Conservation (phyloP, 2,797 vertebrate genomes). For the Periparus ater region DNA sequence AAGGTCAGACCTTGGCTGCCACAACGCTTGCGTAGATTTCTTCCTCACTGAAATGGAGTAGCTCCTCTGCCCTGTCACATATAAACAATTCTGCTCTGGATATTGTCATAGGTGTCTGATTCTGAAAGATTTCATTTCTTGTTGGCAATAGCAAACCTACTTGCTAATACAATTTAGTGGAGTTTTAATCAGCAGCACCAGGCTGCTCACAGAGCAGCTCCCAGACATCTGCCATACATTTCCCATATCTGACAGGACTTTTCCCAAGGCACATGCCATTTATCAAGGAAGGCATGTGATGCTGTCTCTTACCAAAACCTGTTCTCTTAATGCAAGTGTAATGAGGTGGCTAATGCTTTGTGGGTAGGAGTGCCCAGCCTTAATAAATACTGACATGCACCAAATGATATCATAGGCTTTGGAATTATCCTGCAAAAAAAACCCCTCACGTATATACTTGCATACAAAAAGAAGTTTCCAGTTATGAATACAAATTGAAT, state of each 20-base stretch:
- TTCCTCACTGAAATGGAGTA: not conserved
- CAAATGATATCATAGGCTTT: not conserved
- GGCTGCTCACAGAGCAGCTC: constrained; percentile 8
- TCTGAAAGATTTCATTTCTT: constrained; percentile 3
- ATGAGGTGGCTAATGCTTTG: constrained; percentile 16
- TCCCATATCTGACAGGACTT: not conserved
- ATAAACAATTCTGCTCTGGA: not conserved
- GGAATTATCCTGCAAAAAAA: not conserved
- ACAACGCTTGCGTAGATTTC: rapidly evolving
- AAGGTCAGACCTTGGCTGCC: not conserved
- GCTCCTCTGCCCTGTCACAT: not conserved
- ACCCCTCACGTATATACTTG: not conserved
- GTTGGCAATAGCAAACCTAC: not conserved
- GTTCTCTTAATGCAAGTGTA: constrained; percentile 19
- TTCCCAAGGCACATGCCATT: constrained; percentile 34
- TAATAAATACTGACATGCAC: not conserved
- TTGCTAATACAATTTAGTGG: not conserved
- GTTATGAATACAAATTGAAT: not conserved
- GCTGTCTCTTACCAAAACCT: not conserved
- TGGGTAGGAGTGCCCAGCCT: not conserved
- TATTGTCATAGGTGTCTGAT: not conserved
- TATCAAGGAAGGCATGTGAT: not conserved
- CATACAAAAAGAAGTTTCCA: not conserved
- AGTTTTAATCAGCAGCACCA: constrained; percentile 23
- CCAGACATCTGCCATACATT: constrained; percentile 14